A percentile compares a stretch with the other conserved stretches of the same genome.
These are phyloP conservation scores for Nanorana parkeri DNA, from an alignment of 2,113 vertebrate species.

Conservation along the genomic window DNA sequence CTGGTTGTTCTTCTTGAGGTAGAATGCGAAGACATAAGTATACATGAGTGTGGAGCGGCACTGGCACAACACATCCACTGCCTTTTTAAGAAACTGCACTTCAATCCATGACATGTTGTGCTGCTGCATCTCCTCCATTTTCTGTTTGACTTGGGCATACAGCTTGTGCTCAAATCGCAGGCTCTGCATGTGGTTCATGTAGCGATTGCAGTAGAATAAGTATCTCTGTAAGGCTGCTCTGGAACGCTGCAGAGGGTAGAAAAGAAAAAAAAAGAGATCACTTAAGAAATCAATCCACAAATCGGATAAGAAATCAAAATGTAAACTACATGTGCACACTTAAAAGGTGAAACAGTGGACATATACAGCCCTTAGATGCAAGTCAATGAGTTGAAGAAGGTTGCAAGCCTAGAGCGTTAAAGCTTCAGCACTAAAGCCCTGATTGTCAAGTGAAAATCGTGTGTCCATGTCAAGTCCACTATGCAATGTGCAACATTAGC, in stretches of 20 bases:
- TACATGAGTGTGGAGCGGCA: slow-evolving; percentile 99
- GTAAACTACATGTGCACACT: no score
- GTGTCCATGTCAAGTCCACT: no score
- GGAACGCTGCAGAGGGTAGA: slow-evolving; percentile 81
- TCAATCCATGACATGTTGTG: slow-evolving; percentile 99
- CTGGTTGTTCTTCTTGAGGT: slow-evolving; percentile 99
- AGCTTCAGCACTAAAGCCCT: no score
- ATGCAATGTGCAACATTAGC: no score
- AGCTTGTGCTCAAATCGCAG: slow-evolving; percentile 99
- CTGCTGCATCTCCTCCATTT: slow-evolving; percentile 99
- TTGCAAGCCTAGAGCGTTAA: no score
- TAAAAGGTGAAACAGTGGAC: no score
- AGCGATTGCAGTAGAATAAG: slow-evolving; percentile 99
- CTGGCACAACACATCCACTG: slow-evolving; percentile 98
- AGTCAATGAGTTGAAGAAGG: no score
- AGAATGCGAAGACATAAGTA: slow-evolving; percentile 99
- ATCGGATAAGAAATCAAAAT: no score
- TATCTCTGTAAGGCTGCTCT: slow-evolving; percentile 97
- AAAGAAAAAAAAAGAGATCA: background rate
- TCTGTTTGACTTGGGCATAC: slow-evolving; percentile 98
- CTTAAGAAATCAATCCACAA: background rate
- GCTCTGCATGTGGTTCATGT: slow-evolving; percentile 99
- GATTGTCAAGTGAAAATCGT: no score
- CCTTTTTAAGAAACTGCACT: slow-evolving; percentile 99
- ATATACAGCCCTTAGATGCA: no score